Evolutionary conservation across 2,797 vertebrate genomes (phyloP).

Genomic region (Myotis vivesi): DNA sequence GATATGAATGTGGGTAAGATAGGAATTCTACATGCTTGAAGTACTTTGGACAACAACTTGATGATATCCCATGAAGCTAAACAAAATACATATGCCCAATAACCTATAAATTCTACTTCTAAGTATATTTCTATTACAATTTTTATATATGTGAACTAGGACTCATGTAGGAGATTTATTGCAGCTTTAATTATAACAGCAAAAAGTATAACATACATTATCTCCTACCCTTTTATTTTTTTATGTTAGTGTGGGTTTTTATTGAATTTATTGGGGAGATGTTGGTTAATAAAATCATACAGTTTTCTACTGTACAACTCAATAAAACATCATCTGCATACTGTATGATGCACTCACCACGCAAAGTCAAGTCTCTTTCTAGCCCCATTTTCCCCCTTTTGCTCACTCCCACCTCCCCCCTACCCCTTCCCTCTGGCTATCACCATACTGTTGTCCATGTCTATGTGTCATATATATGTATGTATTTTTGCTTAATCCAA

Average conservation of each 20-base stretch:
- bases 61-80: background rate
- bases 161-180: background rate
- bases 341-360: background rate
- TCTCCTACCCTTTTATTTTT: background rate
- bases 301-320: background rate
- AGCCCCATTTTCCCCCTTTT: background rate
- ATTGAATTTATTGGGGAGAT: background rate
- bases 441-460: background rate
- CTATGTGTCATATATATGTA: background rate
- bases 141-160: background rate
- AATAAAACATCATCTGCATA: background rate
- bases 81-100: background rate
- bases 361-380: background rate
- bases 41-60: background rate
- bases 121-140: background rate
- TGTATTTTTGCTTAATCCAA: background rate
- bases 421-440: background rate
- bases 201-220: background rate
- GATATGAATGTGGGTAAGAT: background rate
- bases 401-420: background rate
- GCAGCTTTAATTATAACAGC: background rate
- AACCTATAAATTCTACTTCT: background rate
- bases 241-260: background rate
- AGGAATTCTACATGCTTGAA: background rate
- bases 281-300: background rate